phyloP scores from a whole-genome alignment of 2,888 invertebrate genomes.

The Syritta pipiens region DNA sequence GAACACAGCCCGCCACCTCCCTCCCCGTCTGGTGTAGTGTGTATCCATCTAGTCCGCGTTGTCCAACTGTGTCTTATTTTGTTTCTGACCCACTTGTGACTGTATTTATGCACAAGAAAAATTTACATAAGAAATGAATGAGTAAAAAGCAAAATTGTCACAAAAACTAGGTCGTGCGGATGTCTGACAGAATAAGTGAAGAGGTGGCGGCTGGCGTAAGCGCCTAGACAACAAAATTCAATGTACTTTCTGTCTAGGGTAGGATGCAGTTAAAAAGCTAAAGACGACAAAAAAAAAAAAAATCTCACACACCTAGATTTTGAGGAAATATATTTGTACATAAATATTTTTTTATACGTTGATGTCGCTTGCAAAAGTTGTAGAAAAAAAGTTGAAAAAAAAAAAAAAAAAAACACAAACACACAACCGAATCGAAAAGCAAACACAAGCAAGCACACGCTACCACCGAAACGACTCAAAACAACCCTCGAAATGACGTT shows the following conservation, averaged over 20 bases:
- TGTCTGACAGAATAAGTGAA: constrained; percentile 39
- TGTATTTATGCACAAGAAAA: constrained; percentile 30
- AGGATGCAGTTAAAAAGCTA: constrained; percentile 11
- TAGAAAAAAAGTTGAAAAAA: constrained; percentile 7
- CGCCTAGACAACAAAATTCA: constrained; percentile 39
- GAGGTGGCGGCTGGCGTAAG: constrained; percentile 9
- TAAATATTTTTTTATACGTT: constrained; percentile 1
- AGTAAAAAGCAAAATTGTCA: constrained; percentile 24
- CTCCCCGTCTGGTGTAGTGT: too few species aligned
- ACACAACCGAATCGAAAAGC: neutral
- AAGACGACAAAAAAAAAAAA: constrained; percentile 1
- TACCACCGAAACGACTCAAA: constrained; percentile 61
- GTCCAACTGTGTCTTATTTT: constrained; percentile 19
- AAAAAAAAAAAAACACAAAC: neutral
- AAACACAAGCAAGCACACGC: constrained; percentile 8
- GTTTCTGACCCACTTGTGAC: constrained; percentile 34
- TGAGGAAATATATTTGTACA: neutral
- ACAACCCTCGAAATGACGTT: constrained; percentile 77
- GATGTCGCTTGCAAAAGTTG: constrained; percentile 10
- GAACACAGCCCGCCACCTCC: too few species aligned
- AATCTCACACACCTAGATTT: constrained; percentile 3
- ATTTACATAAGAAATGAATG: constrained; percentile 23
- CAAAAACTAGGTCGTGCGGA: constrained; percentile 55
- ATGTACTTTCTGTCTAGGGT: constrained; percentile 12
- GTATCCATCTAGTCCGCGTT: neutral